Evolutionary conservation across 2,888 invertebrate species (phyloP), one percentile per base, ranked within the genome.

Genomic region (Elgonia sp.): DNA sequence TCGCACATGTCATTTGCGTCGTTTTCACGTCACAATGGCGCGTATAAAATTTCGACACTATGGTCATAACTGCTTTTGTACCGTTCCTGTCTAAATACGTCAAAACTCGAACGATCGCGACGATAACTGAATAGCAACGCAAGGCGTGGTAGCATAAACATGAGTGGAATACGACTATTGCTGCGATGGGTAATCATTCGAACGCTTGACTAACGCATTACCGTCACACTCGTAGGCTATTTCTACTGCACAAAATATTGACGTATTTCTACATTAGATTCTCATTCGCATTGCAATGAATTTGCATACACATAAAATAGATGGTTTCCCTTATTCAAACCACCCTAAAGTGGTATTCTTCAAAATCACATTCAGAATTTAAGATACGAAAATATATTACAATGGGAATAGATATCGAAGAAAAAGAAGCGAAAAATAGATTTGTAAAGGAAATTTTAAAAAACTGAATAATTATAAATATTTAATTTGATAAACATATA

Each of bases 71-170:
- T 39, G 76, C 76, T 65, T 73, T 63, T 65, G 76, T n/a, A n/a
- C 12, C n/a, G 16, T 18, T 37, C 18, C 63, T 62, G 53, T 65
- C 63, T 77, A 77, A 63, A 65, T 53, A 50, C 65, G 65, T 77
- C 76, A 77, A 77, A 77, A 77, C 50, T 63, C 76, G 20, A 65
- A 63, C 39, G 76, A 77, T 77, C 29, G 39, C 53, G 65, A 77
- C 76, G 63, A 77, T 77, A 77, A 77, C 63, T 53, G 76, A 63
- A 77, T 65, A 63, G 65, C 16, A 77, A 77, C 50, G 53, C 76
- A 77, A 77, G 63, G 50, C 6, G 37, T n/a, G 39, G 63, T 37
- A 39, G 37, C 65, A 65, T 77, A 77, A 77, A 77, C 76, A 50
- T 62, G 65, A 77, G 39, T 39, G 76, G 63, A 77, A 77, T 53